Evolutionary conservation across 2,113 vertebrate species (phyloP).

Genomic region (Xiphophorus couchianus): DNA sequence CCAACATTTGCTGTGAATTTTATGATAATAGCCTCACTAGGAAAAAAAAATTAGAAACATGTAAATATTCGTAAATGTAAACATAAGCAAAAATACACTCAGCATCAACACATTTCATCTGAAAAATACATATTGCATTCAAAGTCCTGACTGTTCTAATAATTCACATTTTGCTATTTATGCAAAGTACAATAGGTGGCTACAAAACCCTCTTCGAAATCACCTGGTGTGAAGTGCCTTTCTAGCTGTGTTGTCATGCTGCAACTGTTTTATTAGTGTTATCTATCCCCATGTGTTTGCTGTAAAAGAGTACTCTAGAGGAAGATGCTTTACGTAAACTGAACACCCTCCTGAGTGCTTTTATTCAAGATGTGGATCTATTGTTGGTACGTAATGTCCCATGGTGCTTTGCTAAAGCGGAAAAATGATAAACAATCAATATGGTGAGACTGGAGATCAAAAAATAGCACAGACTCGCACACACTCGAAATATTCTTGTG

Average conservation of each 20-base stretch:
- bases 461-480: neutral
- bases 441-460: neutral
- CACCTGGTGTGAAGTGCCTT: neutral
- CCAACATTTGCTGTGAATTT: neutral
- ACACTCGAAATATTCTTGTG: neutral
- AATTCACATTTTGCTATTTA: conserved; percentile 4
- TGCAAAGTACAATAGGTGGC: conserved; percentile 5
- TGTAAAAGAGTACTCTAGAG: conserved; percentile 18
- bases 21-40: neutral
- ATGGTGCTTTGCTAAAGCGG: conserved; percentile 1
- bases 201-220: neutral
- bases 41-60: neutral
- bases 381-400: conserved; percentile 15
- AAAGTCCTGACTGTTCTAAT: neutral
- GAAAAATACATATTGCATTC: neutral
- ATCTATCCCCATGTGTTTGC: conserved; percentile 17
- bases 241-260: conserved; percentile 11
- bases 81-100: neutral
- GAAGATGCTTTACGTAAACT: neutral
- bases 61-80: neutral
- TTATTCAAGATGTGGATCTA: conserved; percentile 11
- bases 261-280: conserved; percentile 21
- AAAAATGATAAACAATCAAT: conserved; percentile 30
- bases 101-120: conserved; percentile 35
- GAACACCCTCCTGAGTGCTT: neutral